A percentile compares a stretch with the other conserved stretches of the same genome.
phyloP scores from a whole-genome alignment of 2,888 invertebrate species.

The Drosophila atripex region DNA sequence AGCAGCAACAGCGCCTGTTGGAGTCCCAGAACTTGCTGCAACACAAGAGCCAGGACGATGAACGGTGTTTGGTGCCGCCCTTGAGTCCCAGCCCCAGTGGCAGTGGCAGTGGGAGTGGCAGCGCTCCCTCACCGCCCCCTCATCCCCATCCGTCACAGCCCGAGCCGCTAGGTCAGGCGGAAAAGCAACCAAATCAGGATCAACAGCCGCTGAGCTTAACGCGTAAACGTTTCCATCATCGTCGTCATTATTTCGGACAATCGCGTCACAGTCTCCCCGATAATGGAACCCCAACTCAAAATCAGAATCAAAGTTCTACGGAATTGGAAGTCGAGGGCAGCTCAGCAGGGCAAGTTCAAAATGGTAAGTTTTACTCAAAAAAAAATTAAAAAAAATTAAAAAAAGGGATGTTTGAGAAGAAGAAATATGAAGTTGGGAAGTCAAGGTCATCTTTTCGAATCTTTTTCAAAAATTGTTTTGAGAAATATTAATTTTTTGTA shows the following conservation, averaged over 20 bases:
- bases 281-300: constrained; percentile 27
- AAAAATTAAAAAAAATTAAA: too few species aligned
- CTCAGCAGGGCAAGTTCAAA: constrained; percentile 59
- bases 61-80: constrained; percentile 86
- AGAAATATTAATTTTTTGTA: too few species aligned
- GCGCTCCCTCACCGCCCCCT: constrained; percentile 14
- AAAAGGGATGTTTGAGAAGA: too few species aligned
- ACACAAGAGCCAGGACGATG: constrained; percentile 86
- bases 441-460: too few species aligned
- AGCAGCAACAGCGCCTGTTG: constrained; percentile 93
- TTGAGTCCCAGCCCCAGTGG: constrained; percentile 84
- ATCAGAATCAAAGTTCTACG: constrained; percentile 17
- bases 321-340: constrained; percentile 36
- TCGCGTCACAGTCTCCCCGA: constrained; percentile 66
- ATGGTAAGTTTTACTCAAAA: constrained; percentile 60
- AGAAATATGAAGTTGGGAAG: too few species aligned
- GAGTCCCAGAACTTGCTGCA: constrained; percentile 93
- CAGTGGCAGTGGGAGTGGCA: constrained; percentile 60
- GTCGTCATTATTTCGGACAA: constrained; percentile 81
- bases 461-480: too few species aligned
- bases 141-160: constrained; percentile 40
- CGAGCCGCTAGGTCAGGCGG: constrained; percentile 28
- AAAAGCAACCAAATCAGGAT: constrained; percentile 54
- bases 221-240: constrained; percentile 84
- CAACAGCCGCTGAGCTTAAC: constrained; percentile 79